Base-by-base conservation (phyloP, 2,797 vertebrate genomes). In the Sebastes steindachneri region DNA sequence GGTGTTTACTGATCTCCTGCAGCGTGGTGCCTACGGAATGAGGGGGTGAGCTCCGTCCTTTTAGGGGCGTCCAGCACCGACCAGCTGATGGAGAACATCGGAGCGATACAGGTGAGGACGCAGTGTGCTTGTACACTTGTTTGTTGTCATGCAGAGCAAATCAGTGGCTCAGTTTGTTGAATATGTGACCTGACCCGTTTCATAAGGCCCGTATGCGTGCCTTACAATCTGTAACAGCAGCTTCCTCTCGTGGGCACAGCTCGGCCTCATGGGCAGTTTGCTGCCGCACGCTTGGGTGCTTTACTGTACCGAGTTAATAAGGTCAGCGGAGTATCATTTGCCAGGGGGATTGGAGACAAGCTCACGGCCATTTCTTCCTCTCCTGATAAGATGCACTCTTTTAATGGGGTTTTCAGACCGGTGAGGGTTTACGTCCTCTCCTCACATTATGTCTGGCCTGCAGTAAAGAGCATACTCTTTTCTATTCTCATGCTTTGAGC, bases 31-130 rank as follows among this genome's bases (percentile, higher is more conserved):
- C 96, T 99, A 93, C 96, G 98, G 90, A 99, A 99, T 0, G 98
- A 99, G 85, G 97, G 98, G 0, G 98, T 99, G 92, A 99, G 98
- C 95, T 99, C 98, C 0, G 98, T 99, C 85, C 92, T 99, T 84
- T 95, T 99, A 93, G 98, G 98, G 5, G 98, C 98, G 9, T 99
- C 98, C 93, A 99, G 96, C 33, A 96, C 97, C 0, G 98, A 99
- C 89, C 98, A 99, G 95, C 96, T 99, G 80, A 97, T 99, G 97
- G 98, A 99, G 95, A 99, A 99, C 89, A 98, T 99, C 3, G 98
- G 98, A 86, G 98, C 98, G 31, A 99, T 99, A 95, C 98, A 99
- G 97, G 98, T 99, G 89, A 95, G 95, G 64, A 37, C 3, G 7
- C 55, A 3, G 23, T 45, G 29, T 48, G 28, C 69, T 28, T 33